Evolutionary conservation across 1,140 invertebrate genomes (phyloP), one percentile per base, ranked within the genome.

Genomic region (Drosophila dunni): DNA sequence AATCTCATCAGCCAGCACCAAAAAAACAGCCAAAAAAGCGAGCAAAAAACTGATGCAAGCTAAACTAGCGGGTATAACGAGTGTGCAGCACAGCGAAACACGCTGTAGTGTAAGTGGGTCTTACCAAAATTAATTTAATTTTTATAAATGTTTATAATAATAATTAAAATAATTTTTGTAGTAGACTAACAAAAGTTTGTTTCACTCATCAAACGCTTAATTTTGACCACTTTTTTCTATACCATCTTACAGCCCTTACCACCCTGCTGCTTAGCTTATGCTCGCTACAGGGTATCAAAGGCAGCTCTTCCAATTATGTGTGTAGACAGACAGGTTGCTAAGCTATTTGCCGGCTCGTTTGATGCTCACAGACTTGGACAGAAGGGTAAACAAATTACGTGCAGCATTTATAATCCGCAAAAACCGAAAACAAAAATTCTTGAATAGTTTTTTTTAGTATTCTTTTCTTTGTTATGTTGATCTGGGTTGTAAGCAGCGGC

Each of bases 361-460:
- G 83, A 77, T 58, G 79, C 72, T 69, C 46, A 29, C 24, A 29
- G 24, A 29, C 24, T 40, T 50, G 74, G 56, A 71, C 57, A 54
- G 36, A 29, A 61, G 75, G 29, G 75, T 77, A 79, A 86, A 82
- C 83, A 82, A 86, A 79, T 79, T 79, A 75, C 76, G 76, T 76
- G 67, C 76, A 75, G 67, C 73, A 81, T 82, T 81, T 85, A 85
- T 85, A 85, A 85, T 85, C 81, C 66, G 60, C 53, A 48, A 56
- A 40, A 42, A 17, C 44, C 53, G 24, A 42, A 34, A 71, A 48
- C 40, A 33, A 53, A 53, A 65, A 68, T 45, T 15, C 44, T 56
- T 60, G 45, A 36, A 17, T 50, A 29, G 24, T 29, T 29, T 29
- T 29, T 29, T 29, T 29, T 29, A 29, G 3, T 29, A 4, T 29